Base-by-base conservation (phyloP, 2,113 vertebrate genomes). In the Cebus imitator region DNA sequence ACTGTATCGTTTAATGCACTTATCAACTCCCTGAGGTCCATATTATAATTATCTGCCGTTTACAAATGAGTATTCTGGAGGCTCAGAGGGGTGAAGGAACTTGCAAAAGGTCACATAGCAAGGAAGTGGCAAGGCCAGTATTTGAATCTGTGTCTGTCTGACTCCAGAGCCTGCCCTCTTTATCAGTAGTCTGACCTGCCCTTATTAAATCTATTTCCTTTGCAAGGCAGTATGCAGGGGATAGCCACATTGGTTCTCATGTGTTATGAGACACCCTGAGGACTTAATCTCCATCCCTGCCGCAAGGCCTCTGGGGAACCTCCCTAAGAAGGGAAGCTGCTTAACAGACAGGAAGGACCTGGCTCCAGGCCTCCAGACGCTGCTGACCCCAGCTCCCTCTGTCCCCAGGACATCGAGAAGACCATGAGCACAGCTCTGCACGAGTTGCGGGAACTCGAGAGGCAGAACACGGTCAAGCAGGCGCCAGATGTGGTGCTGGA, bases 391-490 rank as follows among this genome's bases (percentile, higher is more conserved):
- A 21, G 70, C 94, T 32, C 72, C 97, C 96, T 76, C 23, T 0
- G 94, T 87, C 12, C 97, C 0, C 98, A 99, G 99, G 99, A 99
- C 98, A 99, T 99, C 23, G 99, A 99, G 98, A 99, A 99, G 98
- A 99, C 99, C 37, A 99, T 99, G 99, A 99, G 98, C 97, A 99
- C 99, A 0, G 99, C 99, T 0, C 99, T 99, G 73, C 99, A 99
- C 0, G 99, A 99, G 98, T 98, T 99, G 82, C 99, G 99, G 32
- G 99, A 99, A 95, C 99, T 99, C 87, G 99, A 99, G 98, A 98
- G 99, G 61, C 99, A 99, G 98, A 99, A 99, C 98, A 99, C 99
- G 0, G 99, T 98, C 92, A 99, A 99, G 98, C 99, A 99, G 98
- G 99, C 99, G 0, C 99, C 99, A 0, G 99, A 99, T 0, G 99